Evolutionary conservation across 23 tunicate genomes (phyloP).

Genomic region (Phallusia fumigata): DNA sequence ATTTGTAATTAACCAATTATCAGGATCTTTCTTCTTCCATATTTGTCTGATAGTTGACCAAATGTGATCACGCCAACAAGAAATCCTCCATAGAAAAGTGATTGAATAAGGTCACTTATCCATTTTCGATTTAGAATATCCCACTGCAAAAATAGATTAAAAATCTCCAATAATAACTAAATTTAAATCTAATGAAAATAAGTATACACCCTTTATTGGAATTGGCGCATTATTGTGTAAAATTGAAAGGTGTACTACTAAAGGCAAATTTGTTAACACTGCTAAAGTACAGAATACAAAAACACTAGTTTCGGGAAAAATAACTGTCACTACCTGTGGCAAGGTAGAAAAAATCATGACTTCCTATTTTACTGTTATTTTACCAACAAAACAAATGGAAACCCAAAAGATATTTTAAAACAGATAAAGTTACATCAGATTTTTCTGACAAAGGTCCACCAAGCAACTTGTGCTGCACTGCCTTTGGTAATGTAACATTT

Average conservation of each 20-base stretch:
- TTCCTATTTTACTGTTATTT: too few species aligned
- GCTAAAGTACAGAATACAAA: too few species aligned
- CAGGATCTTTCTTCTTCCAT: constrained; percentile 54
- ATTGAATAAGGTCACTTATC: constrained; percentile 62
- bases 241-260: background rate
- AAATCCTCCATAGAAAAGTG: constrained; percentile 77
- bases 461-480: too few species aligned
- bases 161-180: background rate
- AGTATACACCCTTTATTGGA: background rate
- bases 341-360: too few species aligned
- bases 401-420: too few species aligned
- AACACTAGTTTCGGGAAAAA: too few species aligned
- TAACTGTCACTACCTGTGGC: too few species aligned
- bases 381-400: too few species aligned
- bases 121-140: constrained; percentile 38
- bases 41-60: constrained; percentile 83
- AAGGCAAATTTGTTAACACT: background rate
- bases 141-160: constrained; percentile 47
- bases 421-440: too few species aligned
- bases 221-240: background rate
- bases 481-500: too few species aligned
- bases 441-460: too few species aligned
- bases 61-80: constrained; percentile 73
- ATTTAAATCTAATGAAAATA: background rate
- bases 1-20: constrained; percentile 27